Conservation (phyloP, 2,888 invertebrate genomes). For the Patella pellucida region DNA sequence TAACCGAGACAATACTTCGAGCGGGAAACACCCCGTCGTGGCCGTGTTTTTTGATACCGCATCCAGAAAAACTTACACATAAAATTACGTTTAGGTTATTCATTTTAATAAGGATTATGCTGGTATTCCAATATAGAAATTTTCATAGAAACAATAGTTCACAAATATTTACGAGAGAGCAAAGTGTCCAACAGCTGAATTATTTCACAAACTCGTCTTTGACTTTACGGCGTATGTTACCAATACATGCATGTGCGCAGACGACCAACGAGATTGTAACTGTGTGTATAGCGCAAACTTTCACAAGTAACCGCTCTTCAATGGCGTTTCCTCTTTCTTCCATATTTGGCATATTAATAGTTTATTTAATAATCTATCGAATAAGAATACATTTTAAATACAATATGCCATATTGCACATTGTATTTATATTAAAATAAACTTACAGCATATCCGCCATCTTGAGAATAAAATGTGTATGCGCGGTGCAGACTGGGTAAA, state of each 20-base stretch:
- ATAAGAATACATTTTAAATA: background rate
- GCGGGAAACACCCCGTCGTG: too few species aligned
- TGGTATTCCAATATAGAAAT: too few species aligned
- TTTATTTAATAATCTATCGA: background rate
- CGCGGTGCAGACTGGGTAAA: constrained; percentile 12
- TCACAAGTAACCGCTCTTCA: background rate
- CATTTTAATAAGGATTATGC: too few species aligned
- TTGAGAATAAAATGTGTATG: background rate
- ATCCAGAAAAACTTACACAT: too few species aligned
- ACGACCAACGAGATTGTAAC: background rate
- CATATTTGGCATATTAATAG: background rate
- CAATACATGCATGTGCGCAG: constrained; percentile 7
- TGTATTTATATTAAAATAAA: constrained; percentile 1
- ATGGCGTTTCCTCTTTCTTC: constrained; percentile 2
- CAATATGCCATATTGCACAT: background rate
- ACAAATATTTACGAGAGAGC: too few species aligned
- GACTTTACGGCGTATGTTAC: background rate
- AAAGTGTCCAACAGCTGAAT: too few species aligned
- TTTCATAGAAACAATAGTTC: too few species aligned
- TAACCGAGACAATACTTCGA: too few species aligned
- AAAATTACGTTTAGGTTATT: too few species aligned
- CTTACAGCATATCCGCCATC: background rate
- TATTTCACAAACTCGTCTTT: too few species aligned
- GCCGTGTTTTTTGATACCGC: too few species aligned
- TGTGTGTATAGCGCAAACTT: constrained; percentile 6